Evolutionary conservation across 2,888 invertebrate genomes (phyloP).

Genomic region (Pseudeuparius sepicola): DNA sequence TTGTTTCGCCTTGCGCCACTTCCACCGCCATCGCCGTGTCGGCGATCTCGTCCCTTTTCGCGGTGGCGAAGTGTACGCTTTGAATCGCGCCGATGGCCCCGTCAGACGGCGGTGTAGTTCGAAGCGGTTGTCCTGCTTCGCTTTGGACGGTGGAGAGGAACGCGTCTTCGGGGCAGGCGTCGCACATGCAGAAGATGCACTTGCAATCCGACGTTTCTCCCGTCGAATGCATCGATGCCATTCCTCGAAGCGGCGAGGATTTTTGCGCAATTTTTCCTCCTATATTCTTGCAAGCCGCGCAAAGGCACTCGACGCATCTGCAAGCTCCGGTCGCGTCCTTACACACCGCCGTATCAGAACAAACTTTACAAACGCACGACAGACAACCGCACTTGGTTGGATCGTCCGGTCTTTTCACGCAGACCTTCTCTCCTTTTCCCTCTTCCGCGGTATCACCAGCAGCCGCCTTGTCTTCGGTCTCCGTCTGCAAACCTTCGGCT

Average conservation of each 20-base stretch:
- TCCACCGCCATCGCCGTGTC: not conserved
- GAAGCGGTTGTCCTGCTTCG: not conserved
- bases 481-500: too few species aligned
- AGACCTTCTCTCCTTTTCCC: not conserved
- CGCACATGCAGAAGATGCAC: slow-evolving; percentile 1
- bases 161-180: not conserved
- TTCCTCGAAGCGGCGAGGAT: not conserved
- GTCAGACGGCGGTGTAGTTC: too few species aligned
- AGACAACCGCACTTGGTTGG: too few species aligned
- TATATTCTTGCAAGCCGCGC: not conserved
- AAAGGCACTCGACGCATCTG: slow-evolving; percentile 17
- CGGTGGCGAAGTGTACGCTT: too few species aligned
- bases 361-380: not conserved
- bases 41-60: too few species aligned
- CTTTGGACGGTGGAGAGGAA: not conserved
- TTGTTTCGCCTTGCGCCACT: too few species aligned
- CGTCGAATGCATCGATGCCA: too few species aligned
- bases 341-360: too few species aligned
- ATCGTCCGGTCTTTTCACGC: too few species aligned
- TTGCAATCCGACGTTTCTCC: slow-evolving; percentile 1
- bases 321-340: too few species aligned
- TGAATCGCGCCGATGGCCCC: too few species aligned
- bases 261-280: not conserved
- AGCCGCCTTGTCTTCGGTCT: not conserved
- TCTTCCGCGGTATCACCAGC: not conserved